Conservation (phyloP, 2,113 vertebrate species). For the Malurus elegans region DNA sequence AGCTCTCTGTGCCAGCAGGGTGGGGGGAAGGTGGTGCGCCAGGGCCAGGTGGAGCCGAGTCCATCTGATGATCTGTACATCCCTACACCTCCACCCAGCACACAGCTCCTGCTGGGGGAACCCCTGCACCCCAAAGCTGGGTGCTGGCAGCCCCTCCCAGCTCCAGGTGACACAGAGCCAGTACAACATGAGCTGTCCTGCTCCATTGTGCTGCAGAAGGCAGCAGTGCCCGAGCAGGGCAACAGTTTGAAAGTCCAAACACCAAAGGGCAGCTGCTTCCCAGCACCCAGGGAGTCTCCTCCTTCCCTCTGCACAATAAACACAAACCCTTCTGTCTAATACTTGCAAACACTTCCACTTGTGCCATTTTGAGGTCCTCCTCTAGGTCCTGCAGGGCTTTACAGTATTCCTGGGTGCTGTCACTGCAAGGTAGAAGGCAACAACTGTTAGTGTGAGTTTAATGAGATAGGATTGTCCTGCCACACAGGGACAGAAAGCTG, state of each 20-base stretch:
- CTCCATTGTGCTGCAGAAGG: not conserved
- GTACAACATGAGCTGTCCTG: not conserved
- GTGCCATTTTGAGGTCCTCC: not conserved
- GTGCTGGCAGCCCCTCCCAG: not conserved
- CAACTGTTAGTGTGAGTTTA: not conserved
- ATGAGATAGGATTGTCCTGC: not conserved
- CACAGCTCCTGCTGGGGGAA: not conserved
- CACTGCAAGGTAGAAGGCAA: not conserved
- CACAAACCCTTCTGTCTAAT: not conserved
- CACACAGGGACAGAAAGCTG: not conserved
- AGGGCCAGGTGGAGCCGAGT: accelerated
- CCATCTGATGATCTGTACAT: accelerated
- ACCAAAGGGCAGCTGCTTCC: accelerated
- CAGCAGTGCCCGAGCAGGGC: accelerated
- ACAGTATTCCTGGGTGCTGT: not conserved
- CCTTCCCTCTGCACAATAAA: not conserved
- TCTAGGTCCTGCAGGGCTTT: not conserved
- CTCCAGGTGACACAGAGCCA: accelerated
- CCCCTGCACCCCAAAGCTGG: accelerated
- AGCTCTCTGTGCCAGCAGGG: accelerated
- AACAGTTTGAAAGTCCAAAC: not conserved
- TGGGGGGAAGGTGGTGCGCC: accelerated
- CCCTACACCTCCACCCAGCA: not conserved
- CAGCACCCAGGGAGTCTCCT: not conserved
- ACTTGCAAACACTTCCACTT: not conserved